Percentiles rank a stretch among this genome's conserved stretches.
Evolutionary conservation across 2,888 invertebrate species (phyloP).

Genomic region (Agonum fuliginosum): DNA sequence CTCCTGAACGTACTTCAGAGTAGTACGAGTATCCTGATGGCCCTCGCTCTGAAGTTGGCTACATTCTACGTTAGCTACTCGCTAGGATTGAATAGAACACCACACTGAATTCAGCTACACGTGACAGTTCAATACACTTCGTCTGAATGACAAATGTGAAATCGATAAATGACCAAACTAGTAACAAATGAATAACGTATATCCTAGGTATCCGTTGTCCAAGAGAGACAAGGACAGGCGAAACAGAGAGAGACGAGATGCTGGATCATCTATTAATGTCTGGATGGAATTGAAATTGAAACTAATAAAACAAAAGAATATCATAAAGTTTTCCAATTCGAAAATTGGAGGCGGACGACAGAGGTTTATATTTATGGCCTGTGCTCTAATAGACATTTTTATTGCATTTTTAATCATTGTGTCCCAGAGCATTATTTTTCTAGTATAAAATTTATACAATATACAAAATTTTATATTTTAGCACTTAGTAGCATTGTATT

Average conservation of each 20-base stretch:
- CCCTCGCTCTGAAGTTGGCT: conserved; percentile 17
- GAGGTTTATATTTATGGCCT: no score
- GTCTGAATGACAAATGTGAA: conserved; percentile 53
- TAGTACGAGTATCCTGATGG: background rate
- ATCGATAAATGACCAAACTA: conserved; percentile 57
- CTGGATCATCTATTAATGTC: conserved; percentile 31
- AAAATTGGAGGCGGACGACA: no score
- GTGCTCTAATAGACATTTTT: no score
- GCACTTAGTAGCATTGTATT: no score
- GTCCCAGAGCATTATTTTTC: no score
- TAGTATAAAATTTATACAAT: no score
- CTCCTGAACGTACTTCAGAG: background rate
- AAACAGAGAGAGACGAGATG: background rate
- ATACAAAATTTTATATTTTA: no score
- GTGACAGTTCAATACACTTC: conserved; percentile 55
- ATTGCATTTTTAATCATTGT: no score
- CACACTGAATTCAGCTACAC: conserved; percentile 40
- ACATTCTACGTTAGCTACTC: no score
- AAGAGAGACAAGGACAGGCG: background rate
- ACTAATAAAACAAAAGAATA: background rate
- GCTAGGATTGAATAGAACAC: conserved; percentile 35
- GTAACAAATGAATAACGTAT: conserved; percentile 52
- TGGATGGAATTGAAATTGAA: background rate
- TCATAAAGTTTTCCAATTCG: background rate
- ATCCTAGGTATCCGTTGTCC: conserved; percentile 19